Base-by-base conservation (phyloP, 1,140 invertebrate genomes). In the Saccostrea echinata region DNA sequence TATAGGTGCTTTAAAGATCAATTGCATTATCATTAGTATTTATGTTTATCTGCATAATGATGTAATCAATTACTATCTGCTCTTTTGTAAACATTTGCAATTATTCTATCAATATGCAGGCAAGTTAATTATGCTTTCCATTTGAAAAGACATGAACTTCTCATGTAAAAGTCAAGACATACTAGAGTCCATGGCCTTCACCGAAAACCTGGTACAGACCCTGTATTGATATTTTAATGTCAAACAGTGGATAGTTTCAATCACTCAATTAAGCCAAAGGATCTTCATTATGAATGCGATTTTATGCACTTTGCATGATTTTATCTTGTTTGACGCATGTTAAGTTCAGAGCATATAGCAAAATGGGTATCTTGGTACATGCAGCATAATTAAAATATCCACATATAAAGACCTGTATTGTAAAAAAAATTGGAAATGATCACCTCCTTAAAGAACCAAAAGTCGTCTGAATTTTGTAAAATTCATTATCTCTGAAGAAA, bases 81-180 rank as follows among this genome's bases (percentile, higher is more conserved):
- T 76, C 68, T 76, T 76, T 76, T 16, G 68, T 76, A 76, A 76
- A 76, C 68, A 33, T 76, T 76, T 76, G 68, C 68, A 76, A 76
- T 76, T 30, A 30, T 33, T 76, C 30, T 30, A 76, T 76, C 68
- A 76, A 76, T 76, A 76, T 76, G 68, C 68, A 76, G 30, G 68
- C 30, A 33, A 76, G 24, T 33, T 76, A 76, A 76, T 76, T 76
- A 76, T 30, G 68, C 27, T 76, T 76, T 27, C 68, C 68, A 76
- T 76, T 16, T 76, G 68, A 76, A 76, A 76, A 76, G 68, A 33
- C 68, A 76, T 76, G 68, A 76, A 76, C 68, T 76, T 76, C 68
- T 76, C 68, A 30, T 76, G 30, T 76, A 76, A 76, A 76, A 76
- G 68, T 76, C 68, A 76, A 76, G 68, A 76, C 24, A 76, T 30